Conservation (phyloP, 2,888 invertebrate species). For the Plagiodera versicolora region DNA sequence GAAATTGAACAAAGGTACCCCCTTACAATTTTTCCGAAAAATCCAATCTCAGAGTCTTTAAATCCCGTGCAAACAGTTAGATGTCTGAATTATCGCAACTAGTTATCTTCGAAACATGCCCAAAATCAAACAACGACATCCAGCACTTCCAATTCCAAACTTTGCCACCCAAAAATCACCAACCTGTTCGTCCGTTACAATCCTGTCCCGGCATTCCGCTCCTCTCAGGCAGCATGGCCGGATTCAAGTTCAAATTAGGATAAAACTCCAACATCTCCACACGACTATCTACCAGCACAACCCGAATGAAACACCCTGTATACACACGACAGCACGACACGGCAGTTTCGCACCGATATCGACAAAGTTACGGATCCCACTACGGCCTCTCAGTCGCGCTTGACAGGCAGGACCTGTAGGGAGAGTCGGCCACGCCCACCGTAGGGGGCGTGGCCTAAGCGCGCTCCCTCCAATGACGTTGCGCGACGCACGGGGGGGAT, state of each 20-base stretch:
- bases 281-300: slow-evolving; percentile 13
- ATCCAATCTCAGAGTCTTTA: too few species aligned
- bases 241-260: slow-evolving; percentile 61
- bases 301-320: slow-evolving; percentile 15
- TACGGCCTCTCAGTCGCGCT: slow-evolving; percentile 46
- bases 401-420: slow-evolving; percentile 44
- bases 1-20: too few species aligned
- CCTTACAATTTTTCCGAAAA: too few species aligned
- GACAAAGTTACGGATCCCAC: slow-evolving; percentile 31
- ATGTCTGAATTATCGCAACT: too few species aligned
- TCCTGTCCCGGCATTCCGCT: slow-evolving; percentile 60
- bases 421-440: slow-evolving; percentile 29
- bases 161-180: slow-evolving; percentile 55
- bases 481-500: slow-evolving; percentile 3
- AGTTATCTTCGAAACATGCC: too few species aligned
- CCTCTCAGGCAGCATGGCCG: slow-evolving; percentile 61
- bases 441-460: slow-evolving; percentile 11
- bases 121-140: too few species aligned
- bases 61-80: too few species aligned
- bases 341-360: slow-evolving; percentile 16
- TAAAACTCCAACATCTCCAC: slow-evolving; percentile 71
- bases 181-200: slow-evolving; percentile 69
- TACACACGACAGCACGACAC: too few species aligned
- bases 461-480: slow-evolving; percentile 9
- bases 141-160: too few species aligned